Conservation (phyloP, 2,797 vertebrate genomes). For the Enteromius unitaeniatus region DNA sequence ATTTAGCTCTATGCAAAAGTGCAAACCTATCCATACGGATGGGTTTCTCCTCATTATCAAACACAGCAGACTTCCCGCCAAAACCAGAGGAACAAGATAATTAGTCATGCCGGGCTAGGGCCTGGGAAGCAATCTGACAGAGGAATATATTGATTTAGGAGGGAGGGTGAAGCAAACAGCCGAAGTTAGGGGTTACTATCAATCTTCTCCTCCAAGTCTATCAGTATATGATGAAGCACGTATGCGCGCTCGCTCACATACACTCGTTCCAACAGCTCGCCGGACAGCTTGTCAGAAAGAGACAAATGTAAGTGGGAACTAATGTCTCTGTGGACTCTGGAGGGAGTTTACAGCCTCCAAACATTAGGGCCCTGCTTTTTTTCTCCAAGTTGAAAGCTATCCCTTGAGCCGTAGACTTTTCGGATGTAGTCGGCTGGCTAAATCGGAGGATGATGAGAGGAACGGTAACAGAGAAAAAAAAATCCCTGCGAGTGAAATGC, state of each 20-base stretch:
- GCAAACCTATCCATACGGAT: conserved; percentile 69
- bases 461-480: conserved; percentile 62
- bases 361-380: conserved; percentile 45
- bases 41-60: conserved; percentile 68
- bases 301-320: conserved; percentile 78
- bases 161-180: conserved; percentile 65
- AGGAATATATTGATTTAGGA: conserved; percentile 77
- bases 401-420: conserved; percentile 64
- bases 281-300: conserved; percentile 75
- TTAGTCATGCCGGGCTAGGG: conserved; percentile 79
- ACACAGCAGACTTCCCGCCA: conserved; percentile 68
- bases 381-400: conserved; percentile 68
- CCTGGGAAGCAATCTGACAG: conserved; percentile 78
- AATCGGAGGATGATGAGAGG: conserved; percentile 48
- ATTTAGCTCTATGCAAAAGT: conserved; percentile 65
- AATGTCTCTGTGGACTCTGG: conserved; percentile 74
- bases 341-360: conserved; percentile 65
- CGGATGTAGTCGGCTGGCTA: conserved; percentile 59
- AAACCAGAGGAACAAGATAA: conserved; percentile 75
- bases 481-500: conserved; percentile 63
- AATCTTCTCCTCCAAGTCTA: conserved; percentile 73
- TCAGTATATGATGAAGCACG: conserved; percentile 74
- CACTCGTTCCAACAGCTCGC: conserved; percentile 65
- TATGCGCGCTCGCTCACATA: conserved; percentile 53
- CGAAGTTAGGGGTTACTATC: conserved; percentile 76